Base-by-base conservation (phyloP, 2,888 invertebrate genomes). In the Cistogaster globosa region DNA sequence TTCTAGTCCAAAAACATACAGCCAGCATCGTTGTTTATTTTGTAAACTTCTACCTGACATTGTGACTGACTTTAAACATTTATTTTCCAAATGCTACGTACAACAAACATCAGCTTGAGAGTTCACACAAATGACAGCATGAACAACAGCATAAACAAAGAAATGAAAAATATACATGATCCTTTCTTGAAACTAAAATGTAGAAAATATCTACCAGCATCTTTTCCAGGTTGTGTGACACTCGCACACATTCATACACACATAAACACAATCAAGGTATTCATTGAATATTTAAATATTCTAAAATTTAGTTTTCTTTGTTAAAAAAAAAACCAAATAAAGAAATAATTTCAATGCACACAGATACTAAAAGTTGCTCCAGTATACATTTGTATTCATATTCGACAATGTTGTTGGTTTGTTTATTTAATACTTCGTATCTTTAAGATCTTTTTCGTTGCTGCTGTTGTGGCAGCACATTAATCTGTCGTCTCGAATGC, bases 401-500 rank as follows among this genome's bases (percentile, higher is more conserved):
- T 60, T 45, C 51, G 62, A 22, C 20, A 57, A 22, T 22, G 20
- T 58, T 58, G 60, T 51, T 14, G 45, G 42, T 75, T 63, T 63
- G 18, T 63, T 63, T 26, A 1, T 55, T 48, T 67, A 14, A 68
- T 60, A 48, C 9, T 57, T 16, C 12, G 62, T 79, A 63, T 71
- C 79, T 71, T 79, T 57, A 79, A 63, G 36, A 71, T 78, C 74
- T 53, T 32, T 75, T 77, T 62, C 42, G 48, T 53, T 83, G 72
- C 36, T 62, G 69, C 12, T 69, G 51, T 60, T 79, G 42, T 72
- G 71, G 18, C 80, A 81, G 76, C 69, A 82, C 84, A 86, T 86
- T 86, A 86, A 87, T 87, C 84, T 87, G 86, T 86, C 83, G 79
- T 84, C 78, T 71, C 77, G 63, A 58, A 75, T 82, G 71, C 71